These are phyloP conservation scores for Ranitomeya variabilis DNA, from an alignment of 2,113 vertebrate genomes.

Conservation along the genomic window DNA sequence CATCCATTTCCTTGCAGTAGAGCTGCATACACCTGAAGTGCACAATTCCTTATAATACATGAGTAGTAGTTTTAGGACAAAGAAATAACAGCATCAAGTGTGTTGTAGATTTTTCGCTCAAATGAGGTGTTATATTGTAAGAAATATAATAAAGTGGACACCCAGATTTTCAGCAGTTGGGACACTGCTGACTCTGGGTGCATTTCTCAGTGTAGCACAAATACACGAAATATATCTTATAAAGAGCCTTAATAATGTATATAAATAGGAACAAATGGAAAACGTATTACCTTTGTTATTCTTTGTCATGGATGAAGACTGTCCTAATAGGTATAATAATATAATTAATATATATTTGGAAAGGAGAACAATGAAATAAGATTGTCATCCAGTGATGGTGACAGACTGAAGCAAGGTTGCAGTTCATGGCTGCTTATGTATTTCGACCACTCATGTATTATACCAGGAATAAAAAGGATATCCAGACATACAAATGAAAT, in stretches of 20 bases:
- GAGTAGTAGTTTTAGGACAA: constrained; percentile 6
- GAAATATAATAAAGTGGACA: neutral
- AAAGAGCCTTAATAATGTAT: neutral
- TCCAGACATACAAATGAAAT: neutral
- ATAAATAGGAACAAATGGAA: neutral
- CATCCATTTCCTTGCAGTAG: neutral
- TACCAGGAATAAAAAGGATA: neutral
- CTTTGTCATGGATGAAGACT: constrained; percentile 11
- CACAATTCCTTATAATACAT: neutral
- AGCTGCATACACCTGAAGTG: neutral
- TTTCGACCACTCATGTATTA: constrained; percentile 19
- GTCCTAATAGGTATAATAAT: neutral
- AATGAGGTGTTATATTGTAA: neutral
- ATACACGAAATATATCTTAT: neutral
- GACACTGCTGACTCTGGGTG: neutral
- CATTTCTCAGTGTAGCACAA: neutral
- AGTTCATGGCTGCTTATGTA: neutral
- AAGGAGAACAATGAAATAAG: neutral
- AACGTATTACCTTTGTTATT: constrained; percentile 2
- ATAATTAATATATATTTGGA: neutral
- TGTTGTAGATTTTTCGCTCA: neutral
- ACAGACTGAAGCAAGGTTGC: neutral
- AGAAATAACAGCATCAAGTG: neutral
- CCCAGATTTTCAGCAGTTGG: neutral
- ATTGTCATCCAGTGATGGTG: neutral